phyloP scores from a whole-genome alignment of 2,888 invertebrate species.

The Vesta saturnalis region DNA sequence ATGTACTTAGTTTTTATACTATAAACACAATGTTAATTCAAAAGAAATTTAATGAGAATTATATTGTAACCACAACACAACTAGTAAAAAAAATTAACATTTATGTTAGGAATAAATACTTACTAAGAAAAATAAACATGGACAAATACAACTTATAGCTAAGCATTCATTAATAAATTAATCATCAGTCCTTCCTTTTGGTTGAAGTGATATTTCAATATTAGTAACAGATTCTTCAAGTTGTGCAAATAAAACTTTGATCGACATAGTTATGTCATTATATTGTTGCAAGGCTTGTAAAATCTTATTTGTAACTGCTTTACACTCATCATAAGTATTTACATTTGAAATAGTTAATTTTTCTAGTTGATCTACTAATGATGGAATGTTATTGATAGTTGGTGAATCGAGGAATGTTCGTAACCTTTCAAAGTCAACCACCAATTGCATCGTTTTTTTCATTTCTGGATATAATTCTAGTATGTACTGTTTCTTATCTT shows the following conservation, averaged over 20 bases:
- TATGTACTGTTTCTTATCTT: conserved; percentile 63
- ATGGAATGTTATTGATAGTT: conserved; percentile 59
- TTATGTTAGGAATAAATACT: no score
- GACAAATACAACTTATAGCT: no score
- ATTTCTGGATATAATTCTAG: conserved; percentile 62
- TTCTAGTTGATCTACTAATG: conserved; percentile 61
- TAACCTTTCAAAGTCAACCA: conserved; percentile 60
- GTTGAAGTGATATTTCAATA: conserved; percentile 59
- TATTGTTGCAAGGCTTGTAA: conserved; percentile 62
- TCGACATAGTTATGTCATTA: conserved; percentile 62
- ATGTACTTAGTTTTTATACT: no score
- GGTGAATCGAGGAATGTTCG: conserved; percentile 61
- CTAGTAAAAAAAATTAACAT: no score
- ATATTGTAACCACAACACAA: no score
- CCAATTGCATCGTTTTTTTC: conserved; percentile 57
- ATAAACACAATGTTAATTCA: no score
- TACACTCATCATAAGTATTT: conserved; percentile 58
- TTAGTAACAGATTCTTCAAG: conserved; percentile 61
- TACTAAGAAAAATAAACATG: no score
- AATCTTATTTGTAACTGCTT: conserved; percentile 58
- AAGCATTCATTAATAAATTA: not conserved
- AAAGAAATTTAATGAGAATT: no score
- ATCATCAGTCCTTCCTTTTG: conserved; percentile 17
- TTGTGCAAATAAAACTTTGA: conserved; percentile 62
- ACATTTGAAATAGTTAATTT: conserved; percentile 59